These are phyloP conservation scores for Plebejus anna DNA, from an alignment of 2,888 invertebrate genomes.

Conservation along the genomic window DNA sequence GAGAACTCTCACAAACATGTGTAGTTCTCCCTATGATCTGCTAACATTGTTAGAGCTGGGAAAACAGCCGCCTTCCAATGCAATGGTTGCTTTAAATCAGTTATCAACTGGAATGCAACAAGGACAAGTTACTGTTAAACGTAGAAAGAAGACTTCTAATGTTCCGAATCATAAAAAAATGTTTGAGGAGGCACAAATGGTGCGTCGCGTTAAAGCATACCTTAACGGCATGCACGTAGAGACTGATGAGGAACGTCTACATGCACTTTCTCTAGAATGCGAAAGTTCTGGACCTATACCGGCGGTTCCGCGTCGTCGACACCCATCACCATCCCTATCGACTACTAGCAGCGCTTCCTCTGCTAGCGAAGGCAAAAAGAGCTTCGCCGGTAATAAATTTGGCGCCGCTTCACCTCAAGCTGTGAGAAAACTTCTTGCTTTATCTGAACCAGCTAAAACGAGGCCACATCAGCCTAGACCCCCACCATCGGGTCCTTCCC, in stretches of 20 bases:
- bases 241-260: constrained; percentile 94
- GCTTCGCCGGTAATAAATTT: constrained; percentile 83
- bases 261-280: constrained; percentile 93
- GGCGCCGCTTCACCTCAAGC: constrained; percentile 98
- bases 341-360: constrained; percentile 95
- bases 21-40: constrained; percentile 94
- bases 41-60: constrained; percentile 91
- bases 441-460: constrained; percentile 93
- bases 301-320: constrained; percentile 85
- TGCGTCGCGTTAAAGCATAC: constrained; percentile 97
- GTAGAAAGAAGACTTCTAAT: constrained; percentile 92
- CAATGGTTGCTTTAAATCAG: constrained; percentile 93
- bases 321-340: constrained; percentile 95
- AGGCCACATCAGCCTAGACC: constrained; percentile 91
- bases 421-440: constrained; percentile 94
- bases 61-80: constrained; percentile 92
- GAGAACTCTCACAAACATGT: constrained; percentile 94
- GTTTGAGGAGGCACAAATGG: constrained; percentile 99
- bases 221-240: constrained; percentile 94
- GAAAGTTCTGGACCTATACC: constrained; percentile 85
- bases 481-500: constrained; percentile 82
- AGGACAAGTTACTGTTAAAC: constrained; percentile 92
- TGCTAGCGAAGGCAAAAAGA: constrained; percentile 86
- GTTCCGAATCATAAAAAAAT: constrained; percentile 98
- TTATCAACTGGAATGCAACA: constrained; percentile 85